phyloP scores from a whole-genome alignment of 2,113 vertebrate genomes.

The Tupaia chinensis region DNA sequence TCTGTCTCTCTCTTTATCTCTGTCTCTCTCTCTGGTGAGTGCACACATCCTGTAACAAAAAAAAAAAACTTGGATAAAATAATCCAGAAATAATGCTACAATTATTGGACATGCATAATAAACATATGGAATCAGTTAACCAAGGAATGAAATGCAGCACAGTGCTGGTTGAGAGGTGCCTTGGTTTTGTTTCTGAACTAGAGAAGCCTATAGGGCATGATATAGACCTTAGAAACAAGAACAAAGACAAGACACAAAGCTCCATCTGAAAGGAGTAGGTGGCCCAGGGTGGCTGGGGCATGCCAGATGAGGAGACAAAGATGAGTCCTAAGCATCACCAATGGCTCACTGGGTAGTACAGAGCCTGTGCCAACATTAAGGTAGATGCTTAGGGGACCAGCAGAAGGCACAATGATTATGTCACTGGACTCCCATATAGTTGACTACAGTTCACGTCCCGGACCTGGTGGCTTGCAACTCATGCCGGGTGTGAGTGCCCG shows the following conservation, averaged over 20 bases:
- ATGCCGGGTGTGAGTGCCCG: no score
- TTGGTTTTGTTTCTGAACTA: conserved; percentile 61
- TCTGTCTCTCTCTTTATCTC: no score
- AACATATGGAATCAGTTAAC: conserved; percentile 81
- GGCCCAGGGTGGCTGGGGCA: not conserved
- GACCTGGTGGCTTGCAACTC: no score
- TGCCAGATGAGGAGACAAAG: not conserved
- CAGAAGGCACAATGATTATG: no score
- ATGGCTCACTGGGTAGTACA: not conserved
- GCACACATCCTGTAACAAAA: conserved; percentile 76
- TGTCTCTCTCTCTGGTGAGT: not conserved
- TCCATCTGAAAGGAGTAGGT: not conserved
- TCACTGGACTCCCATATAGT: no score
- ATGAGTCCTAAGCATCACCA: no score
- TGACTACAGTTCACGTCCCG: no score
- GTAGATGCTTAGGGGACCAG: not conserved
- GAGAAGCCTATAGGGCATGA: not conserved
- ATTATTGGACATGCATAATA: conserved; percentile 80
- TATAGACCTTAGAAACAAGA: not conserved
- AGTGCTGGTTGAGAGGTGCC: conserved; percentile 56
- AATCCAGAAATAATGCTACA: conserved; percentile 83
- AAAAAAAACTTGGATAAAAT: conserved; percentile 77
- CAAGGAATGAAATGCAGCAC: conserved; percentile 61
- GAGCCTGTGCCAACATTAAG: not conserved
- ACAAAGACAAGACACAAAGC: not conserved